Conservation (phyloP, 2,113 vertebrate species). For the Herpetotheres cachinnans region DNA sequence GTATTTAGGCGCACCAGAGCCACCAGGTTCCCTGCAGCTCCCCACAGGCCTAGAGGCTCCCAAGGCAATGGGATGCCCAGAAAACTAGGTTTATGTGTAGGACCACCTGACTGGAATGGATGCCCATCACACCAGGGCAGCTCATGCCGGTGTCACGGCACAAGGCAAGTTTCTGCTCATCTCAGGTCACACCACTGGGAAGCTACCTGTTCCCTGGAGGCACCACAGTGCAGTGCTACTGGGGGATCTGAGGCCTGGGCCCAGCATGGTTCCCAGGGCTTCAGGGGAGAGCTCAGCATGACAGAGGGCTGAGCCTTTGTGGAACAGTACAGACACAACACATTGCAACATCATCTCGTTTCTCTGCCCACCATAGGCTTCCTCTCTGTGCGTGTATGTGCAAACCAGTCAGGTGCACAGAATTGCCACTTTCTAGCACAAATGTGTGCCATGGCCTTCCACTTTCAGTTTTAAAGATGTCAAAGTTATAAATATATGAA, state of each 20-base stretch:
- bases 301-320: not conserved
- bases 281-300: not conserved
- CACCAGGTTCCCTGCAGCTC: not conserved
- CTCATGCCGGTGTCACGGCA: not conserved
- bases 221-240: not conserved
- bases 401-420: not conserved
- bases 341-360: not conserved
- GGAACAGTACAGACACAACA: not conserved
- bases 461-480: not conserved
- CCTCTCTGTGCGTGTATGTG: rapidly evolving
- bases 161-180: not conserved
- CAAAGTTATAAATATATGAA: not conserved
- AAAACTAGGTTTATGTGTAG: not conserved
- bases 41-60: not conserved
- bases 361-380: rapidly evolving
- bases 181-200: not conserved
- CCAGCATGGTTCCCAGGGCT: not conserved
- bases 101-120: not conserved
- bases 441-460: not conserved
- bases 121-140: not conserved
- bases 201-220: not conserved
- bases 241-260: not conserved
- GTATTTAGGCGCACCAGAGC: not conserved
- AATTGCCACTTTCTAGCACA: not conserved
- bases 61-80: not conserved